A percentile compares a stretch with the other conserved stretches of the same genome.
phyloP scores from a whole-genome alignment of 2,113 vertebrate species.

The Dromaius novaehollandiae region DNA sequence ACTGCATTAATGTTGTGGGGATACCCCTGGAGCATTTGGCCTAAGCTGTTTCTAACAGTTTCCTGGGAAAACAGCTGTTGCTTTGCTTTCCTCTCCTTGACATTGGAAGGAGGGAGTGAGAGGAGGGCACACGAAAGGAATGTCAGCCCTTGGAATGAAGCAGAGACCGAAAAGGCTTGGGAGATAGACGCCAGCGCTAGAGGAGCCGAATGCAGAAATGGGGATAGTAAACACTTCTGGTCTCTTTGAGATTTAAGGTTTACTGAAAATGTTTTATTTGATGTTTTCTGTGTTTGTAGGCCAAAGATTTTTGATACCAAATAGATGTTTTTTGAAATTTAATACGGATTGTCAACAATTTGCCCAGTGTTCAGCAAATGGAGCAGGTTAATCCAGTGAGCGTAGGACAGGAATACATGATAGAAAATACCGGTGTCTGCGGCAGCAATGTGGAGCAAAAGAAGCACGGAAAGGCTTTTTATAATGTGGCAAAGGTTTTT shows the following conservation, averaged over 20 bases:
- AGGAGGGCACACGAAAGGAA: rapidly evolving
- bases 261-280: background rate
- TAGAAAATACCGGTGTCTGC: background rate
- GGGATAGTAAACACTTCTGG: background rate
- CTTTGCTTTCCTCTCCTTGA: background rate
- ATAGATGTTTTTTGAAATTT: background rate
- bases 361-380: background rate
- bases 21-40: background rate
- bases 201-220: background rate
- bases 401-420: background rate
- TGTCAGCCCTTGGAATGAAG: background rate
- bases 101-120: background rate
- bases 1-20: rapidly evolving
- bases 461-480: background rate
- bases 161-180: background rate
- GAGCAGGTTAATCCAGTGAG: background rate
- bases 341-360: background rate
- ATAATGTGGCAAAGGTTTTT: rapidly evolving
- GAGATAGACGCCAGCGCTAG: background rate
- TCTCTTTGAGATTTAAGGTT: background rate
- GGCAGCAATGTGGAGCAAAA: background rate
- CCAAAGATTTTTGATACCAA: background rate
- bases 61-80: background rate
- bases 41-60: background rate
- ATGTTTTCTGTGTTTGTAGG: background rate